Evolutionary conservation across 1,140 invertebrate species (phyloP), one percentile per base, ranked within the genome.

Genomic region (Akabosia matsudoensis): DNA sequence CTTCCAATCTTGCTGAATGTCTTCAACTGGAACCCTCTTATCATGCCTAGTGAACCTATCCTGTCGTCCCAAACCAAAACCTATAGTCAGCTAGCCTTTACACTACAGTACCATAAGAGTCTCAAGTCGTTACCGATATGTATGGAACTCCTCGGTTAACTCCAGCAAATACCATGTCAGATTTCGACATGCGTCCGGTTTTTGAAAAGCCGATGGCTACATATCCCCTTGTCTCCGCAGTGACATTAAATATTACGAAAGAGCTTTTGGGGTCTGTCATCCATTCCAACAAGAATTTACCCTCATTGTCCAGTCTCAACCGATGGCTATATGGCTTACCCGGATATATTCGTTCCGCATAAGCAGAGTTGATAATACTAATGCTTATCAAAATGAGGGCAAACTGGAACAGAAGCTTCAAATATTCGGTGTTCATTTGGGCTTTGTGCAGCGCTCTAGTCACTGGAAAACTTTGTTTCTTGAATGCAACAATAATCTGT

Each of bases 71-170:
- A 18, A 18, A 45, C 7, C 37, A 45, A 45, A n/a, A n/a, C n/a
- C n/a, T n/a, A n/a, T n/a, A n/a, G n/a, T n/a, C n/a, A n/a, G n/a
- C n/a, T n/a, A n/a, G n/a, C n/a, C n/a, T n/a, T n/a, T n/a, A n/a
- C n/a, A n/a, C n/a, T n/a, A n/a, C n/a, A n/a, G n/a, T n/a, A n/a
- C n/a, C n/a, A n/a, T n/a, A n/a, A n/a, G n/a, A n/a, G n/a, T n/a
- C n/a, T n/a, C n/a, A n/a, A n/a, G n/a, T 45, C 18, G 10, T 56
- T 24, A 56, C 54, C 54, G 61, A 30, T 30, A 67, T 16, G 61
- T 67, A 67, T 30, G 61, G 61, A 7, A 30, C n/a, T 67, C 54
- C 54, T 16, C 24, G 61, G n/a, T 67, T 30, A 67, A 67, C 61
- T 30, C 61, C 61, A 67, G 7, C 61, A 28, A 67, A 4, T 30